Evolutionary conservation across 2,888 invertebrate species (phyloP).

Genomic region (Drosophila eohydei): DNA sequence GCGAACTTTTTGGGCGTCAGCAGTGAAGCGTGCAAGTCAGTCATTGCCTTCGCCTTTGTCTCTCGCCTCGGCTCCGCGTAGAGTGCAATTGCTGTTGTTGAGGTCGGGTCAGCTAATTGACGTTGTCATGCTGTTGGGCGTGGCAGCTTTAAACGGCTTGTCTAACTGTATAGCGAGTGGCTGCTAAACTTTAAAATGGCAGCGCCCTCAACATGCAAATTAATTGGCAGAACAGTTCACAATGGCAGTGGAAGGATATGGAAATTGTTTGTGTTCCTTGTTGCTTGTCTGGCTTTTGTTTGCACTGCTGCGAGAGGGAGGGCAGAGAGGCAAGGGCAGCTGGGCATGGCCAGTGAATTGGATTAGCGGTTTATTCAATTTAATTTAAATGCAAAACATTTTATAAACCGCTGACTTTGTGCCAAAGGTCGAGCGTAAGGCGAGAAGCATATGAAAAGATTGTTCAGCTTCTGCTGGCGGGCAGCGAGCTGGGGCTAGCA

Average conservation of each 20-base stretch:
- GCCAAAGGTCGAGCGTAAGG: constrained; percentile 29
- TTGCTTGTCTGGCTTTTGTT: constrained; percentile 45
- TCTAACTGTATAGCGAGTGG: constrained; percentile 13
- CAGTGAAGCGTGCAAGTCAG: constrained; percentile 21
- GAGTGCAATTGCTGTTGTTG: constrained; percentile 19
- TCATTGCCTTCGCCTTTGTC: background rate
- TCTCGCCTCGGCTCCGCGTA: background rate
- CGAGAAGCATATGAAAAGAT: constrained; percentile 15
- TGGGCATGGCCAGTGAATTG: constrained; percentile 55
- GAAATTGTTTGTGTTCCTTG: constrained; percentile 44
- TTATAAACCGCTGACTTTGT: constrained; percentile 46
- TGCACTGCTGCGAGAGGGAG: background rate
- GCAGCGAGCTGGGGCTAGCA: background rate
- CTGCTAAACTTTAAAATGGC: constrained; percentile 50
- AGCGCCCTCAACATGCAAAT: constrained; percentile 59
- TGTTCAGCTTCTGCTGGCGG: background rate
- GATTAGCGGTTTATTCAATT: constrained; percentile 76
- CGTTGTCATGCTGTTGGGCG: constrained; percentile 23
- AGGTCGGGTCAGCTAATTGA: constrained; percentile 41
- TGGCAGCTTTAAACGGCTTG: constrained; percentile 27
- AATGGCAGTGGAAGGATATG: constrained; percentile 34
- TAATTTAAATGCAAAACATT: constrained; percentile 75
- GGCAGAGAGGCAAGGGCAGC: background rate
- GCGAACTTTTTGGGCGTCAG: constrained; percentile 24
- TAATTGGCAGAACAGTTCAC: constrained; percentile 55